Conservation (phyloP, 2,888 invertebrate genomes). For the Platerodrilus igneus region DNA sequence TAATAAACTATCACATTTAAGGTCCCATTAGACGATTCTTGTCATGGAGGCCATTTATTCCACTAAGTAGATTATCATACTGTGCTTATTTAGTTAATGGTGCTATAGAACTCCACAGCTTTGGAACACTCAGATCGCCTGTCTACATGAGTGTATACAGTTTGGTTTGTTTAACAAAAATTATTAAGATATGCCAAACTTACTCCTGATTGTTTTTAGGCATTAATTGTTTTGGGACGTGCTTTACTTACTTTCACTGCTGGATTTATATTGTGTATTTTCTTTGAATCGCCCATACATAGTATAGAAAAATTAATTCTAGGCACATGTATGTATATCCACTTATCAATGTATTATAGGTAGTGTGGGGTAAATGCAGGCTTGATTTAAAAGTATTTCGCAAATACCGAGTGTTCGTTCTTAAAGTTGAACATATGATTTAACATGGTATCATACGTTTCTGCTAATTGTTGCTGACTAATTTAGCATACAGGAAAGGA, state of each 20-base stretch:
- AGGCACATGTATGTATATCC: slow-evolving; percentile 49
- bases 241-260: slow-evolving; percentile 57
- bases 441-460: too few species aligned
- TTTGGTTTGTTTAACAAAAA: too few species aligned
- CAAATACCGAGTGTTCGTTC: too few species aligned
- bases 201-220: slow-evolving; percentile 46
- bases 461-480: too few species aligned
- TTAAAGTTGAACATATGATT: too few species aligned
- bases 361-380: too few species aligned
- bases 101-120: slow-evolving; percentile 61
- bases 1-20: slow-evolving; percentile 38
- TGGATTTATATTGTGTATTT: slow-evolving; percentile 59
- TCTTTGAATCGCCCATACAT: slow-evolving; percentile 69
- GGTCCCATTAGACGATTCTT: slow-evolving; percentile 55
- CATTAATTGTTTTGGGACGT: slow-evolving; percentile 55
- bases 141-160: slow-evolving; percentile 58
- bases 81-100: slow-evolving; percentile 71
- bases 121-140: slow-evolving; percentile 58
- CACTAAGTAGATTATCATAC: slow-evolving; percentile 65
- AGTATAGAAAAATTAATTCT: slow-evolving; percentile 66
- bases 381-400: too few species aligned
- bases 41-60: slow-evolving; percentile 59
- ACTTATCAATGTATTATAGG: too few species aligned
- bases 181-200: too few species aligned
- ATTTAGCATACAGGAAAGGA: too few species aligned